Evolutionary conservation across 2,888 invertebrate genomes (phyloP), one percentile per base, ranked within the genome.

Genomic region (Heliconius aoede): DNA sequence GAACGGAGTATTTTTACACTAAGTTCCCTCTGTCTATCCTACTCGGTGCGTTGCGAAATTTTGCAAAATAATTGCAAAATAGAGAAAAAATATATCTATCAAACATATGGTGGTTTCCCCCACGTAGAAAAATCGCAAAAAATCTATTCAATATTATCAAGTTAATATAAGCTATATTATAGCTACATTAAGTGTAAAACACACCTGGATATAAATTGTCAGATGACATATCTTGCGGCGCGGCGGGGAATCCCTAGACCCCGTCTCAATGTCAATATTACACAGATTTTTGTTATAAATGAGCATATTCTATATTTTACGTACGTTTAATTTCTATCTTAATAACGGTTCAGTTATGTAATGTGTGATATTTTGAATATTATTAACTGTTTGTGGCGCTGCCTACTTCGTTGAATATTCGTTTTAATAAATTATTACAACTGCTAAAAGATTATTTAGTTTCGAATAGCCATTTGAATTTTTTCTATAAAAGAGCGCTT

Each of bases 181-280:
- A 60, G 32, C 40, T 24, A 32, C 7, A 13, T 55, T 51, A 55
- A 15, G 21, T 72, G 60, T 24, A 40, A 32, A 58, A 40, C 58
- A 74, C 79, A 78, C 77, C 84, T 86, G 88, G 89, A 89, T 89
- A 87, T 87, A 86, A 86, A 86, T 86, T 87, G 87, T 88, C 90
- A 89, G 90, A 90, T 88, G 88, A 87, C 86, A 85, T 89, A 88
- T 88, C 87, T 85, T 83, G 83, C 86, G 84, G 85, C 86, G 67
- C 73, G 71, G 74, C 73, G 67, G 51, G 58, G 68, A 76, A 72
- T 74, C 67, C 72, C 75, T n/a, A 51, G 55, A 73, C 77, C 73
- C 62, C 73, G 72, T 76, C 76, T 76, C 76, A 46, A 36, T 40
- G 79, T 76, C 72, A 81, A 81, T 79, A 80, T 79, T 77, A 77